phyloP scores from a whole-genome alignment of 2,113 vertebrate species.

The Pseudolaguvia tuberculata region DNA sequence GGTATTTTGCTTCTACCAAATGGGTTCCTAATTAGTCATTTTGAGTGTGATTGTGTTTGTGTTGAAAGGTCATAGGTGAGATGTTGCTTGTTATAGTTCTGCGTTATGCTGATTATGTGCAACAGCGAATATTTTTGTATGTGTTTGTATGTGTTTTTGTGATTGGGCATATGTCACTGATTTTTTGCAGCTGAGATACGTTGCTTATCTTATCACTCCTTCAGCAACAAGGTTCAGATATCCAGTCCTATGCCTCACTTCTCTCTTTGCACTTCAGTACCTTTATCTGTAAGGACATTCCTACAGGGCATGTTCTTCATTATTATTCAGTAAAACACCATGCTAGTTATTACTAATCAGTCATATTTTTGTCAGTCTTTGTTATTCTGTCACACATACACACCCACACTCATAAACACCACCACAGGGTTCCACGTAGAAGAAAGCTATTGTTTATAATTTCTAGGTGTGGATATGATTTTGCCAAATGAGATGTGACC shows the following conservation, averaged over 20 bases:
- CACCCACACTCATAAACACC: constrained; percentile 18
- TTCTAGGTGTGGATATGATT: not conserved
- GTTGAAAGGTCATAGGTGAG: not conserved
- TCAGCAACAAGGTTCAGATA: constrained; percentile 22
- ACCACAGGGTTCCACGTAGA: not conserved
- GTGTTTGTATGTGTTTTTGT: constrained; percentile 2
- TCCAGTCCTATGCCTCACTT: not conserved
- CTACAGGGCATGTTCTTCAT: not conserved
- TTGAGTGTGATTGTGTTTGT: not conserved
- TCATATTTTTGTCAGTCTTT: constrained; percentile 9
- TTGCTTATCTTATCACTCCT: constrained; percentile 21
- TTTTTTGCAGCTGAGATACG: constrained; percentile 5
- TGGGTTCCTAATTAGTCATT: too few species aligned
- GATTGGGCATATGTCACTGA: constrained; percentile 14
- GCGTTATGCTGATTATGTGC: not conserved
- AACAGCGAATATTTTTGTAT: not conserved
- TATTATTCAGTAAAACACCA: constrained; percentile 40
- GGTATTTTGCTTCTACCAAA: constrained; percentile 6
- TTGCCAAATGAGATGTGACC: too few species aligned
- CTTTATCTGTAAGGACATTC: not conserved
- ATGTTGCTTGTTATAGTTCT: not conserved
- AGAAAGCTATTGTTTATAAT: constrained; percentile 12
- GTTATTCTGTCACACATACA: not conserved
- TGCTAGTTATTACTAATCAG: constrained; percentile 43
- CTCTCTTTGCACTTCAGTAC: not conserved